Conservation (phyloP, 1,140 invertebrate genomes). For the Aplysia californica region DNA sequence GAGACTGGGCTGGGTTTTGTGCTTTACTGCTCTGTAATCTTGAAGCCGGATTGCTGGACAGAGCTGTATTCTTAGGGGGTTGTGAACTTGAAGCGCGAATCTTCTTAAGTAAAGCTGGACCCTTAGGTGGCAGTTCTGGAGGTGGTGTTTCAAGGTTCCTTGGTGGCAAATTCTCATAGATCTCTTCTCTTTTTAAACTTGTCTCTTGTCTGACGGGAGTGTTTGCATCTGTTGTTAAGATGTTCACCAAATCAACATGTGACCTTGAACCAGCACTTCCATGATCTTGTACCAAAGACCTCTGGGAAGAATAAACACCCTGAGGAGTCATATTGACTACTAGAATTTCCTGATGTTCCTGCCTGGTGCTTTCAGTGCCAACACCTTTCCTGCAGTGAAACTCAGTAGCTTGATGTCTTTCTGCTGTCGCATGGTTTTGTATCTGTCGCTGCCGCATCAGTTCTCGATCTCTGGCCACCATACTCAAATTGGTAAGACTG, state of each 20-base stretch:
- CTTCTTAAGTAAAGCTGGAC: slow-evolving; percentile 49
- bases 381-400: too few relatives aligned
- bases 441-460: too few relatives aligned
- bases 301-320: neutral
- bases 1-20: too few relatives aligned
- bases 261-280: neutral
- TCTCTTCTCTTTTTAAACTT: slow-evolving; percentile 33
- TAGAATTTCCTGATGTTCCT: slow-evolving; percentile 21
- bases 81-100: too few relatives aligned
- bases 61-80: too few relatives aligned
- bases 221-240: slow-evolving; percentile 4
- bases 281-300: neutral
- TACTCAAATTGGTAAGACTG: neutral
- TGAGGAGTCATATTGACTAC: slow-evolving; percentile 11
- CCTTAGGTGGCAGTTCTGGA: slow-evolving; percentile 59
- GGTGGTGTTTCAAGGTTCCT: slow-evolving; percentile 41
- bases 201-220: neutral
- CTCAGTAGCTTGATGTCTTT: too few relatives aligned
- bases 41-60: too few relatives aligned
- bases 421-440: too few relatives aligned
- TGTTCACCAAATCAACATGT: neutral
- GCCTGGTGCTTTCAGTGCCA: too few relatives aligned
- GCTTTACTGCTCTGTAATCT: too few relatives aligned
- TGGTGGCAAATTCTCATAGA: slow-evolving; percentile 49
- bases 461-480: neutral